Conservation (phyloP, 2,888 invertebrate genomes). For the Gandaritis pyraliata region DNA sequence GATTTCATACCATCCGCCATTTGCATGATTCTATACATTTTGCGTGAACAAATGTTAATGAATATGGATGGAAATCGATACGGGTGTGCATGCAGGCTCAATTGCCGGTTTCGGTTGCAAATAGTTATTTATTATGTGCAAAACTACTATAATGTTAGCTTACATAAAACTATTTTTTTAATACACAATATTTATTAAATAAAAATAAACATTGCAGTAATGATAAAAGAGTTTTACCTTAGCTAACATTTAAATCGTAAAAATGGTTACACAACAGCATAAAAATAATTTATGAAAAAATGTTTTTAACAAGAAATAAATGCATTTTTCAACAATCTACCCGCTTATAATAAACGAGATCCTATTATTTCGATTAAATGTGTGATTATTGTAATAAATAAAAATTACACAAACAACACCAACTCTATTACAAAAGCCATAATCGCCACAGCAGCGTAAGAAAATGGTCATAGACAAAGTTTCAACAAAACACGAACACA, state of each 20-base stretch:
- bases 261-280: too few relatives aligned
- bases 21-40: slow-evolving; percentile 11
- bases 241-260: too few relatives aligned
- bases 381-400: too few relatives aligned
- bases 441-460: neutral
- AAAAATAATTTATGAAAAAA: too few relatives aligned
- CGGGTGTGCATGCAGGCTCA: neutral
- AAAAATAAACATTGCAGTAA: too few relatives aligned
- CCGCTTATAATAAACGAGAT: too few relatives aligned
- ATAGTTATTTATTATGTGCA: slow-evolving; percentile 5
- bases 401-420: too few relatives aligned
- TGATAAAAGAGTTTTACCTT: too few relatives aligned
- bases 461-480: slow-evolving; percentile 14
- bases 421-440: neutral
- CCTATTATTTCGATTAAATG: too few relatives aligned
- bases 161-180: neutral
- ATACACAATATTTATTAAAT: too few relatives aligned
- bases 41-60: slow-evolving; percentile 1
- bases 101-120: slow-evolving; percentile 4
- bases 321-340: too few relatives aligned
- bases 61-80: slow-evolving; percentile 11
- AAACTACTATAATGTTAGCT: neutral
- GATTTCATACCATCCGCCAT: neutral
- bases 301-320: too few relatives aligned
- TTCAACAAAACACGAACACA: slow-evolving; percentile 11